phyloP scores from a whole-genome alignment of 2,888 invertebrate genomes.

The Embidobia sp. region DNA sequence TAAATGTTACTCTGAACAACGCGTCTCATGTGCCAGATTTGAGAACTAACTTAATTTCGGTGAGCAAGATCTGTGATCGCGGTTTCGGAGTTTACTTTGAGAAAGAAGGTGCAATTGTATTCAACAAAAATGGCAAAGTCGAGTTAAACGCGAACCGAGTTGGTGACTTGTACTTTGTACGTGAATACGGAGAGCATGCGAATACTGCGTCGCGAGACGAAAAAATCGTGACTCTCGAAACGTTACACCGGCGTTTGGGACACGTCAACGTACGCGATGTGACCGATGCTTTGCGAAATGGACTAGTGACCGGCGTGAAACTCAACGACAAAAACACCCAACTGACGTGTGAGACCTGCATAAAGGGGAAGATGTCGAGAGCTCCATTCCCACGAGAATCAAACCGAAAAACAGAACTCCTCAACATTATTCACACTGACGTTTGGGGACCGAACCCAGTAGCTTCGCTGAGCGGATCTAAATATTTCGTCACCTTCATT shows the following conservation, averaged over 20 bases:
- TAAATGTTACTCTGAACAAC: not conserved
- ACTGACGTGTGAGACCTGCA: not conserved
- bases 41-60: conserved; percentile 2
- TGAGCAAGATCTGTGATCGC: conserved; percentile 8
- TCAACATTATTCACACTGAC: conserved; percentile 25
- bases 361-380: conserved; percentile 14
- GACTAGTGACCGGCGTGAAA: not conserved
- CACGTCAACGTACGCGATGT: conserved; percentile 11
- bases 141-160: not conserved
- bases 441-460: conserved; percentile 15
- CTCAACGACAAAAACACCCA: not conserved
- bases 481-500: conserved; percentile 10
- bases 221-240: conserved; percentile 7
- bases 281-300: conserved; percentile 7
- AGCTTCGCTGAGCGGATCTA: conserved; percentile 5
- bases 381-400: conserved; percentile 8
- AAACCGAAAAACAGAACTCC: conserved; percentile 5
- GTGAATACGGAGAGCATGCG: not conserved
- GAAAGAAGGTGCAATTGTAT: not conserved
- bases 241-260: conserved; percentile 10
- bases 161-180: conserved; percentile 6
- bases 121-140: not conserved
- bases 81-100: not conserved
- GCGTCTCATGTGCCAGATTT: conserved; percentile 9
- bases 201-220: not conserved